A percentile compares a stretch with the other conserved stretches of the same genome.
Evolutionary conservation across 2,888 invertebrate species (phyloP).

Genomic region (Ephialtes manifestator): DNA sequence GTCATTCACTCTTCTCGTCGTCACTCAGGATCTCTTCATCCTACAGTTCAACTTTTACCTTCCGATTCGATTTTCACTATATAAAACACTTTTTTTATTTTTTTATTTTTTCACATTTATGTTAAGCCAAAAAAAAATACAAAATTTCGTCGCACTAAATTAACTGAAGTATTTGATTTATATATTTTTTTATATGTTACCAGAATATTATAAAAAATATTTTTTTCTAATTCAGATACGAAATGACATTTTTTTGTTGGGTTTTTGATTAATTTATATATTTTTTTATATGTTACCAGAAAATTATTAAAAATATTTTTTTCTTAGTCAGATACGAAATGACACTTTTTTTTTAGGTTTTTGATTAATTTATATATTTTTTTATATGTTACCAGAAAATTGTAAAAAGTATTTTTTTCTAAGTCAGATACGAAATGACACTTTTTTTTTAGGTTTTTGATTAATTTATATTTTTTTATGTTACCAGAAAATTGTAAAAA

Average conservation of each 20-base stretch:
- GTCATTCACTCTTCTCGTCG: constrained; percentile 50
- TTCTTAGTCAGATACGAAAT: constrained; percentile 5
- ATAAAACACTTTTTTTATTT: neutral
- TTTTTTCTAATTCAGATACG: neutral
- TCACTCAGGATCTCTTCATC: constrained; percentile 31
- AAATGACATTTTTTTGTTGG: constrained; percentile 24
- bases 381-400: neutral
- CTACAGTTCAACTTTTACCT: neutral
- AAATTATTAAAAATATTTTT: neutral
- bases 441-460: too few relatives aligned
- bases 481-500: neutral
- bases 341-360: too few relatives aligned
- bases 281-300: neutral
- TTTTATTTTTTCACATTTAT: neutral
- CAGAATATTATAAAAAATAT: neutral
- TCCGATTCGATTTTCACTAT: neutral
- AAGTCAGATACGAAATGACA: constrained; percentile 19
- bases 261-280: constrained; percentile 1
- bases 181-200: neutral
- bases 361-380: neutral
- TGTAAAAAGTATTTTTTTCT: neutral
- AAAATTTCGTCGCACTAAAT: neutral
- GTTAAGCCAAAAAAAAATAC: neutral
- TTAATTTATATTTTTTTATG: neutral
- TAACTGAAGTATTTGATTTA: neutral